Percentiles rank a stretch among this genome's conserved stretches.
phyloP scores from a whole-genome alignment of 2,888 invertebrate species.

The Caenorhabditis sulstoni region DNA sequence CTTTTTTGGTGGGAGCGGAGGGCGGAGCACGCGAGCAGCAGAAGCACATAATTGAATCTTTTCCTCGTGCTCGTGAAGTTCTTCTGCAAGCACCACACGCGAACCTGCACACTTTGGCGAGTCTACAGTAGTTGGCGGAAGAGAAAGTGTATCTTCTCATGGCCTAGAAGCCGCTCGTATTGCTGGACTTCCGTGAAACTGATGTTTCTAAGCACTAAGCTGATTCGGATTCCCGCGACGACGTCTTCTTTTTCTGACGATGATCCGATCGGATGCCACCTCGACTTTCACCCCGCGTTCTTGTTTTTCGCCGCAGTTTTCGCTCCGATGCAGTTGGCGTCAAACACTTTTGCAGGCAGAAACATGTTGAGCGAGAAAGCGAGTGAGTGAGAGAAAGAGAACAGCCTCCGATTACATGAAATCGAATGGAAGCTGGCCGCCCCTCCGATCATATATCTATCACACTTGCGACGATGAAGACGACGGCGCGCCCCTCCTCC shows the following conservation, averaged over 20 bases:
- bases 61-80: too few species aligned
- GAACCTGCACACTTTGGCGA: too few species aligned
- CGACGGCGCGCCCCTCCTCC: too few species aligned
- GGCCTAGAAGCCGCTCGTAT: too few species aligned
- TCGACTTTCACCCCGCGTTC: constrained; percentile 16
- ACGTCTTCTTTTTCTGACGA: constrained; percentile 1
- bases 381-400: background rate
- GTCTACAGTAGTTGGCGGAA: background rate
- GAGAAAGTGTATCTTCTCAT: too few species aligned
- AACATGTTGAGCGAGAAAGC: constrained; percentile 37
- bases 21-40: too few species aligned
- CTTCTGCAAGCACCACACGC: too few species aligned
- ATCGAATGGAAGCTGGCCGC: constrained; percentile 9
- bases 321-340: constrained; percentile 36
- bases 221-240: constrained; percentile 11
- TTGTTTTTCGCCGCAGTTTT: constrained; percentile 34
- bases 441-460: constrained; percentile 45
- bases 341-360: constrained; percentile 26
- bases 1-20: too few species aligned
- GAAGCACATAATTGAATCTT: too few species aligned
- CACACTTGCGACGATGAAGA: constrained; percentile 12
- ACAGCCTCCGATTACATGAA: constrained; percentile 32
- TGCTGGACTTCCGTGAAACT: background rate
- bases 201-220: constrained; percentile 3
- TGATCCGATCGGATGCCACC: background rate